Evolutionary conservation across 2,113 vertebrate genomes (phyloP).

Genomic region (Arenaria interpres): DNA sequence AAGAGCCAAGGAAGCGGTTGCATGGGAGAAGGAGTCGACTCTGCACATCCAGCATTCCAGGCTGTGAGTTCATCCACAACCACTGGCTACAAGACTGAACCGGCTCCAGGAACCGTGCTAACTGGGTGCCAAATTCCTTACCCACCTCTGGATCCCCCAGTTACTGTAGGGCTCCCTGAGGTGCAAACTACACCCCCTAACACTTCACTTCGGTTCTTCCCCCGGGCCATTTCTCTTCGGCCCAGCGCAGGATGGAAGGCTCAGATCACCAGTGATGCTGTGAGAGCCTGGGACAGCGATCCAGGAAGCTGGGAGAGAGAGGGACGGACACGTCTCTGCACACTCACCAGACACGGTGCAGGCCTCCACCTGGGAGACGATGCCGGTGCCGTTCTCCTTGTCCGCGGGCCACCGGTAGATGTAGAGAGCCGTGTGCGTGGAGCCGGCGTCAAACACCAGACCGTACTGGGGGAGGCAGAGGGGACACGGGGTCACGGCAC

Average conservation of each 20-base stretch:
- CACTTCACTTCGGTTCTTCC: background rate
- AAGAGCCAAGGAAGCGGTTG: background rate
- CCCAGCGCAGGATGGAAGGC: background rate
- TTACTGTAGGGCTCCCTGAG: background rate
- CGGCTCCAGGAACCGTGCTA: background rate
- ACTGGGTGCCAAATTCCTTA: background rate
- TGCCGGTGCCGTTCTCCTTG: slow-evolving; percentile 87
- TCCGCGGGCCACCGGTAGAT: slow-evolving; percentile 86
- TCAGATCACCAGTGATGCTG: fast-evolving
- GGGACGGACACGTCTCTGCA: fast-evolving
- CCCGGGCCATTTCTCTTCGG: background rate
- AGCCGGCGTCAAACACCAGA: slow-evolving; percentile 90
- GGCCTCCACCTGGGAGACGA: slow-evolving; percentile 84
- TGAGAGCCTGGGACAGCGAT: fast-evolving
- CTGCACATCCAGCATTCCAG: background rate
- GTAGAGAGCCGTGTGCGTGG: slow-evolving; percentile 87
- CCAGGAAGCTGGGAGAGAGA: background rate
- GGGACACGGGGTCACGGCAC: fast-evolving
- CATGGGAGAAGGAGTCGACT: background rate
- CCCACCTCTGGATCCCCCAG: background rate
- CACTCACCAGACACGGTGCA: slow-evolving; percentile 80
- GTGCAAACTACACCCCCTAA: background rate
- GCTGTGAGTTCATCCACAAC: background rate
- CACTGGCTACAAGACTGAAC: fast-evolving
- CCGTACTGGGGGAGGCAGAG: slow-evolving; percentile 77